Percentiles rank a stretch among this genome's conserved stretches.
phyloP scores from a whole-genome alignment of 2,113 vertebrate genomes.

The Dromas ardeola region DNA sequence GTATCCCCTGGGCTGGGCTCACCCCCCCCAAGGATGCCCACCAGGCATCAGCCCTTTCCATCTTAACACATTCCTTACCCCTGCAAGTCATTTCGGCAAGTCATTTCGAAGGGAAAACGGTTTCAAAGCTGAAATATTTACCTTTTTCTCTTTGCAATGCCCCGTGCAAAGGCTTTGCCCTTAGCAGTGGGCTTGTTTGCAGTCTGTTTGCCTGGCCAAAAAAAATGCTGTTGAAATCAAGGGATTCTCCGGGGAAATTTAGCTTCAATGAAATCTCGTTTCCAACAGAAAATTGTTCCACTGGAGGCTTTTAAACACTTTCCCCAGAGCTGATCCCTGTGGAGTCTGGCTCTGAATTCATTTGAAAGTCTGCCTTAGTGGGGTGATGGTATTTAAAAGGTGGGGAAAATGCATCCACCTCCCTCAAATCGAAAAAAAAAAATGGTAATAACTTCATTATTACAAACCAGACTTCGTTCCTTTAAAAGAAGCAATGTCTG shows the following conservation, averaged over 20 bases:
- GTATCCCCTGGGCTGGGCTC: background rate
- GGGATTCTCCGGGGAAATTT: background rate
- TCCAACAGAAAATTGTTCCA: background rate
- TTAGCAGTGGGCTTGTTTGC: background rate
- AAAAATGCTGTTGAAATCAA: background rate
- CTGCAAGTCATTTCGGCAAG: background rate
- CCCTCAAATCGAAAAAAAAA: background rate
- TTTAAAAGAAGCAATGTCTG: background rate
- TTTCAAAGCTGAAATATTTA: background rate
- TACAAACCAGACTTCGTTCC: background rate
- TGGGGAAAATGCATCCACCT: background rate
- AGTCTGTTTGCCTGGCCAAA: background rate
- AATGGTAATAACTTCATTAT: background rate
- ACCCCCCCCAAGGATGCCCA: background rate
- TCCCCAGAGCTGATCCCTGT: background rate
- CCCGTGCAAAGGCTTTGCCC: background rate
- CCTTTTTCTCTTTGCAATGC: background rate
- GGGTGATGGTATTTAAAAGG: background rate
- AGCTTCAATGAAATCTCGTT: background rate
- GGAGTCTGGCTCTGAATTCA: background rate
- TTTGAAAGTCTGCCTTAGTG: background rate
- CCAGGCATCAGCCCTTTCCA: background rate
- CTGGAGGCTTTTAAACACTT: background rate
- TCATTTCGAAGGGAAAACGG: background rate
- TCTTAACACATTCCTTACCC: rapidly evolving